Conservation (phyloP, 2,888 invertebrate species). For the Rhingia campestris region DNA sequence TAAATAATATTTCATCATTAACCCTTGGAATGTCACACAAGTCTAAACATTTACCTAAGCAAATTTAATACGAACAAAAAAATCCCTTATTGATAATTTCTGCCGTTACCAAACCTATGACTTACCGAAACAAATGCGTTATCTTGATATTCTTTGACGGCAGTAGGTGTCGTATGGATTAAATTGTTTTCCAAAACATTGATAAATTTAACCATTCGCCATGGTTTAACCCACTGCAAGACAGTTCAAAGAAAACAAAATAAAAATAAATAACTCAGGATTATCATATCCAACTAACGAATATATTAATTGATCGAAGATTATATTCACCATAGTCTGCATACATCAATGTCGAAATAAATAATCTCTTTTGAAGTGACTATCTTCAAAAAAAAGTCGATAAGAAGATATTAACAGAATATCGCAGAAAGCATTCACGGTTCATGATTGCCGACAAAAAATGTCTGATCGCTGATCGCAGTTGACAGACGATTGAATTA, state of each 20-base stretch:
- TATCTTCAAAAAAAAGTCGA: constrained; percentile 34
- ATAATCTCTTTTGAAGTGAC: constrained; percentile 29
- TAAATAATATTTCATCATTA: constrained; percentile 14
- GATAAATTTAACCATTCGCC: constrained; percentile 21
- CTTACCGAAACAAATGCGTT: not conserved
- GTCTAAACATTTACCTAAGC: not conserved
- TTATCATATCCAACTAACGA: constrained; percentile 19
- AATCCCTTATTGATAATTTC: not conserved
- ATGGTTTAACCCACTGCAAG: constrained; percentile 30
- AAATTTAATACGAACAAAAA: not conserved
- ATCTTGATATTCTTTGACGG: constrained; percentile 42
- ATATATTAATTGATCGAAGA: constrained; percentile 26
- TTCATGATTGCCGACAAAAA: constrained; percentile 13
- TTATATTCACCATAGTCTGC: constrained; percentile 20
- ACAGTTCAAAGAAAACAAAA: constrained; percentile 10
- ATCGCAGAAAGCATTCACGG: constrained; percentile 26
- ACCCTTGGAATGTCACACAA: not conserved
- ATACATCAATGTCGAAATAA: constrained; percentile 36
- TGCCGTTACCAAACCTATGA: not conserved
- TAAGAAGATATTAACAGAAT: constrained; percentile 15
- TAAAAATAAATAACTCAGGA: constrained; percentile 13
- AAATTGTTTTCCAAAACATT: constrained; percentile 12
- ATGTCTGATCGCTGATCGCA: constrained; percentile 23
- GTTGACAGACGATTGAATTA: constrained; percentile 17
- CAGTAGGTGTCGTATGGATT: constrained; percentile 2